Conservation (phyloP, 2,113 vertebrate genomes). For the Asarcornis scutulata region DNA sequence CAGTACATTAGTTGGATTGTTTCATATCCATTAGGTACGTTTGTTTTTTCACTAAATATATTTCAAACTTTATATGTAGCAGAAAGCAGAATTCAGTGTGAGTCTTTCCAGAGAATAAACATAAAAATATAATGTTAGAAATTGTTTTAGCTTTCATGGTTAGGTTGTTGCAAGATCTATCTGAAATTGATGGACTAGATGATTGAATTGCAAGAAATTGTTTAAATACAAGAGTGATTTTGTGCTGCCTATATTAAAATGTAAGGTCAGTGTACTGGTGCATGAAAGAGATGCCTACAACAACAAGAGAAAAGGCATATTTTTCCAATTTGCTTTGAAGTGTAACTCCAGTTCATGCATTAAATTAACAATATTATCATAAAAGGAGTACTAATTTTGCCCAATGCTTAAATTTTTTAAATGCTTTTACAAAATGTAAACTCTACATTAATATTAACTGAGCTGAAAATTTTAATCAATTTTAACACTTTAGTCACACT, state of each 20-base stretch:
- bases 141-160: constrained; percentile 25
- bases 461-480: not conserved
- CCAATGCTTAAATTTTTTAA: constrained; percentile 46
- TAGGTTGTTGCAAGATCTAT: constrained; percentile 53
- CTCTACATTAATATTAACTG: not conserved
- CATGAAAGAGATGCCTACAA: constrained; percentile 56
- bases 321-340: constrained; percentile 81
- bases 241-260: constrained; percentile 61
- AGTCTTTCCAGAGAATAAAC: constrained; percentile 33
- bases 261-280: constrained; percentile 62
- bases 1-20: not conserved
- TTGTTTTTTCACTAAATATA: constrained; percentile 34
- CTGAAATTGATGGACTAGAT: constrained; percentile 62
- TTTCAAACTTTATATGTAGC: not conserved
- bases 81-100: not conserved
- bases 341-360: constrained; percentile 82
- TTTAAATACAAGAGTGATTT: constrained; percentile 51
- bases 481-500: not conserved
- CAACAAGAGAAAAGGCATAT: constrained; percentile 58
- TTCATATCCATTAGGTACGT: not conserved
- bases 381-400: constrained; percentile 74
- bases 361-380: constrained; percentile 83
- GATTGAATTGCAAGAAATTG: constrained; percentile 61
- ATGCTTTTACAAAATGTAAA: constrained; percentile 52
- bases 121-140: constrained; percentile 50